Base-by-base conservation (phyloP, 2,113 vertebrate species). In the Zosterops pallidus region DNA sequence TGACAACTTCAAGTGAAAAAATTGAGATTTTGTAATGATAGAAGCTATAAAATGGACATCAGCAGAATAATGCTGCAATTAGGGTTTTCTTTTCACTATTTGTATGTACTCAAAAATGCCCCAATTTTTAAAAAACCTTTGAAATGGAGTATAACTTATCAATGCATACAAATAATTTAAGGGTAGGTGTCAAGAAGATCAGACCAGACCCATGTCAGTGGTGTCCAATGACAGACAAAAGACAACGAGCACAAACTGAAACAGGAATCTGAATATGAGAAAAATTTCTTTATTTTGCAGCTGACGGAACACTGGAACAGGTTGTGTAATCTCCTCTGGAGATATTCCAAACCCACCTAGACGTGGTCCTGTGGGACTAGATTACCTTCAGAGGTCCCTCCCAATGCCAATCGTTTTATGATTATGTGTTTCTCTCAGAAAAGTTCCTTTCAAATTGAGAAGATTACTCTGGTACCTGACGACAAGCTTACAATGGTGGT, bases 11-110 rank as follows among this genome's bases (percentile, higher is more conserved):
- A 95, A 89, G 28, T 29, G 14, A 31, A 72, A 82, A 71, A 25
- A 26, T 11, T 0, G 12, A 64, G 47, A 62, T 86, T 92, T 94
- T 92, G 24, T 80, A 83, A 83, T 72, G 46, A 19, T 71, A 83
- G 70, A 86, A 96, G 42, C 85, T 75, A 89, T 41, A 86, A 92
- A 94, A 53, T 47, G 87, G 52, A 77, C 26, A 90, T 57, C 63
- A 68, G 26, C 68, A 92, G 55, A 97, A 69, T 72, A 92, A 78
- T 39, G 62, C 7, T 28, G 89, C 28, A 82, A 52, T 50, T 89
- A 67, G 50, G 39, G 79, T 78, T 95, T 79, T 90, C 15, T 95
- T 44, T 83, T 95, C 31, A 17, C 8, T 83, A 69, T 44, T 90
- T 89, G n/a, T 64, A 81, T 15, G 33, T 56, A 57, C 5, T 63